Percentiles rank a stretch among this genome's conserved stretches.
These are phyloP conservation scores for Trilocha varians DNA, from an alignment of 2,888 invertebrate species.

Conservation along the genomic window DNA sequence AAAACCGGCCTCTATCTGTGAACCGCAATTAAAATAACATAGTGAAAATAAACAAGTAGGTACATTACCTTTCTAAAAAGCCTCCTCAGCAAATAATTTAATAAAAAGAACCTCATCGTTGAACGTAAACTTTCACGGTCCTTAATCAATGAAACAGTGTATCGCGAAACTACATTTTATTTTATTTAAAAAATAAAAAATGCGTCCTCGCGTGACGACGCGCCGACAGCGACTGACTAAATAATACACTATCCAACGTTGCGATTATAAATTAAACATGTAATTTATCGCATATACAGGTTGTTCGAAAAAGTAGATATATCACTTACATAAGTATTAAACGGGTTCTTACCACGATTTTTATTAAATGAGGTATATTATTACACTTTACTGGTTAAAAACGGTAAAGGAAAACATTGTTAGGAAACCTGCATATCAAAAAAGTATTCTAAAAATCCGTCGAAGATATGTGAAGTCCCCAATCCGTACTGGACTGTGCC, in stretches of 20 bases:
- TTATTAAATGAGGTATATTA: no score
- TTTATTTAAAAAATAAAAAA: neutral
- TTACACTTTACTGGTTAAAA: no score
- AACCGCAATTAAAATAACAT: neutral
- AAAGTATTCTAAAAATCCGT: no score
- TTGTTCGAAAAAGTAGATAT: no score
- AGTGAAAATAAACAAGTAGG: neutral
- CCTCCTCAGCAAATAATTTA: neutral
- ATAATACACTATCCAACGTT: neutral
- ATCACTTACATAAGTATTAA: no score
- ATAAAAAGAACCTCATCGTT: neutral
- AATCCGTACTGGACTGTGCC: no score
- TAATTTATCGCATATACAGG: conserved; percentile 10
- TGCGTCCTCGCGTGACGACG: neutral
- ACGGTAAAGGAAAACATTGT: no score
- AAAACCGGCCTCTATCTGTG: no score
- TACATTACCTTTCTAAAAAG: neutral
- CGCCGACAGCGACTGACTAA: neutral
- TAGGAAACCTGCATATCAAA: no score
- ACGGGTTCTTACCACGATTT: no score
- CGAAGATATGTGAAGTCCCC: no score
- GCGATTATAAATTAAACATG: conserved; percentile 9
- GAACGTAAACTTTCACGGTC: neutral
- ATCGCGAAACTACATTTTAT: neutral
- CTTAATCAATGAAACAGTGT: neutral